phyloP scores from a whole-genome alignment of 1,140 invertebrate genomes.

The Protaetia brevitarsis region DNA sequence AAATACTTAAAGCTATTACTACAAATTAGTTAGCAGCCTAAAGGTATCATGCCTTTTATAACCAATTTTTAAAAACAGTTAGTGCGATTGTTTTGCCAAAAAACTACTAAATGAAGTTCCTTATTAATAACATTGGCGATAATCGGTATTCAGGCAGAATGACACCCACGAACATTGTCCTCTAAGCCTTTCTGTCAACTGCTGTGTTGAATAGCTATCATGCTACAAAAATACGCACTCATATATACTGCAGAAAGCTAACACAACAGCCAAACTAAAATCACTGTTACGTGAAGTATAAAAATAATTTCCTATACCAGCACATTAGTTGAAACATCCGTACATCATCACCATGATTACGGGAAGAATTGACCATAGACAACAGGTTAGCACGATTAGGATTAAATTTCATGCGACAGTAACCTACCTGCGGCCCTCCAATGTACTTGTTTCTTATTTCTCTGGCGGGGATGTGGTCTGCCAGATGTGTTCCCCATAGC shows the following conservation, averaged over 20 bases:
- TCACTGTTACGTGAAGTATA: constrained; percentile 1
- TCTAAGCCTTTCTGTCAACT: too few species aligned
- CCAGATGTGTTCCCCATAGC: constrained; percentile 52
- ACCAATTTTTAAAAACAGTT: too few species aligned
- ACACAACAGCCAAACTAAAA: constrained; percentile 6
- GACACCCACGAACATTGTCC: too few species aligned
- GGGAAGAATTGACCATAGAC: neutral
- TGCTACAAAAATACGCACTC: neutral
- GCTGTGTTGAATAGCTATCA: too few species aligned
- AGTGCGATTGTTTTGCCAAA: too few species aligned
- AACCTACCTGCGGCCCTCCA: constrained; percentile 66
- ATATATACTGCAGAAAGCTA: neutral
- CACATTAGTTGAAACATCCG: neutral
- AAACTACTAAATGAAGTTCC: too few species aligned
- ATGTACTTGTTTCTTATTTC: constrained; percentile 65
- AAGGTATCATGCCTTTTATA: too few species aligned
- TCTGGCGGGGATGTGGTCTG: constrained; percentile 45
- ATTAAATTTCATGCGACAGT: constrained; percentile 6
- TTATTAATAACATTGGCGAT: too few species aligned
- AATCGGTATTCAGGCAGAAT: too few species aligned
- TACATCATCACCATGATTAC: neutral
- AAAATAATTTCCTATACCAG: constrained; percentile 1
- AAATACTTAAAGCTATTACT: too few species aligned
- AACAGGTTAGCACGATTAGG: neutral
- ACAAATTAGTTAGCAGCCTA: too few species aligned